phyloP scores from a whole-genome alignment of 2,797 vertebrate species.

The Mormyrops boulengeri region DNA sequence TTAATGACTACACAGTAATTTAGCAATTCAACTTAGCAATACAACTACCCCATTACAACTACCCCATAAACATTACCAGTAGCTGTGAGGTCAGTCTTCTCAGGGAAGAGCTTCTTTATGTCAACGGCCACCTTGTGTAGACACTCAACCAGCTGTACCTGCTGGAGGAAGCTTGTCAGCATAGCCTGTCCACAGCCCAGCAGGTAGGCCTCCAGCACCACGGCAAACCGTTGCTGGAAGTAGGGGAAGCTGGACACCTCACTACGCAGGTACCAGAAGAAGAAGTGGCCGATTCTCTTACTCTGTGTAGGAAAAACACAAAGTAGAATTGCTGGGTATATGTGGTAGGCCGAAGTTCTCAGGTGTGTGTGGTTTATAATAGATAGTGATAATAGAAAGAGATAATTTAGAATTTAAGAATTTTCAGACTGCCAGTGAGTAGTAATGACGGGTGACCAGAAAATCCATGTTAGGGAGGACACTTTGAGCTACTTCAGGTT shows the following conservation, averaged over 20 bases:
- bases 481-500: background rate
- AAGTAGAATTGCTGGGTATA: background rate
- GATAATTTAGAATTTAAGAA: background rate
- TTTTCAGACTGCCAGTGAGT: background rate
- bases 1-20: background rate
- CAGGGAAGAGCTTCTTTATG: constrained; percentile 56
- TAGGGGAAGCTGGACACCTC: constrained; percentile 61
- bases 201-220: constrained; percentile 68
- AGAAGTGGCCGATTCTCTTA: constrained; percentile 69
- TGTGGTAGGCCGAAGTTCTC: background rate
- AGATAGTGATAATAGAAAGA: background rate
- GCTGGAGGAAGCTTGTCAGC: constrained; percentile 52
- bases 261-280: constrained; percentile 72
- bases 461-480: background rate
- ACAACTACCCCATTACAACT: background rate
- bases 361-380: background rate
- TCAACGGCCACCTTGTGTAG: constrained; percentile 47
- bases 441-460: background rate
- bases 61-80: constrained; percentile 45
- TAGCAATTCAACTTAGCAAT: background rate
- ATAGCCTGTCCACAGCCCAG: constrained; percentile 63
- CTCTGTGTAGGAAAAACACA: constrained; percentile 49
- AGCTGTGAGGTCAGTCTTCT: constrained; percentile 53
- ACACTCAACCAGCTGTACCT: constrained; percentile 58
- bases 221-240: constrained; percentile 66